phyloP scores from a whole-genome alignment of 1,140 invertebrate genomes.

The Calliopsis andreniformis region DNA sequence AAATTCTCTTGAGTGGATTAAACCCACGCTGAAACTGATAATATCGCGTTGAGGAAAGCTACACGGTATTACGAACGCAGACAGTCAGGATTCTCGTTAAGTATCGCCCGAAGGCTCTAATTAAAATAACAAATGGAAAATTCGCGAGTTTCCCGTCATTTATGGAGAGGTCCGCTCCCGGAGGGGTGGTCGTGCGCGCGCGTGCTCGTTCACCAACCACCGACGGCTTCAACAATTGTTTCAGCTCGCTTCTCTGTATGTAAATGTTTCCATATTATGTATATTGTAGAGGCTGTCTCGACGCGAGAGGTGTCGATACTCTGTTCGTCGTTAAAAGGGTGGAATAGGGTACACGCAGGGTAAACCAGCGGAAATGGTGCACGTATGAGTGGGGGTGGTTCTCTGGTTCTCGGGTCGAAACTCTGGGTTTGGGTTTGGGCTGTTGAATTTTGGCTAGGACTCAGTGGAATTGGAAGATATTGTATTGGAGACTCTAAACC shows the following conservation, averaged over 20 bases:
- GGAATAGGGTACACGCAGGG: no score
- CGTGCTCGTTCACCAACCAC: neutral
- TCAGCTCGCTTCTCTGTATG: slow-evolving; percentile 46
- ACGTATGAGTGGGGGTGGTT: no score
- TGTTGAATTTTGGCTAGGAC: no score
- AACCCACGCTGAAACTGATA: slow-evolving; percentile 32
- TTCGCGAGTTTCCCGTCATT: slow-evolving; percentile 58
- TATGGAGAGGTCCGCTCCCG: slow-evolving; percentile 50
- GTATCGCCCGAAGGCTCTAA: slow-evolving; percentile 67
- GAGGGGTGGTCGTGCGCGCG: neutral
- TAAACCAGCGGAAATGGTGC: no score
- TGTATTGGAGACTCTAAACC: no score
- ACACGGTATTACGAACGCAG: slow-evolving; percentile 51
- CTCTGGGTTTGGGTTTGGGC: no score
- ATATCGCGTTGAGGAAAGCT: slow-evolving; percentile 42
- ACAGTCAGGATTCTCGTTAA: slow-evolving; percentile 61
- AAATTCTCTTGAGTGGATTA: slow-evolving; percentile 14
- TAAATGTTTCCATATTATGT: slow-evolving; percentile 62
- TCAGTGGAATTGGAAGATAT: no score
- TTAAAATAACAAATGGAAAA: slow-evolving; percentile 70
- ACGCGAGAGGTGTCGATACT: neutral
- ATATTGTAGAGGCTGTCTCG: neutral
- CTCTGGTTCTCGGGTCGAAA: no score
- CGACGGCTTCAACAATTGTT: slow-evolving; percentile 27
- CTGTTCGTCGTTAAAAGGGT: neutral